A percentile compares a stretch with the other conserved stretches of the same genome.
Evolutionary conservation across 2,888 invertebrate species (phyloP).

Genomic region (Thymelicus acteon): DNA sequence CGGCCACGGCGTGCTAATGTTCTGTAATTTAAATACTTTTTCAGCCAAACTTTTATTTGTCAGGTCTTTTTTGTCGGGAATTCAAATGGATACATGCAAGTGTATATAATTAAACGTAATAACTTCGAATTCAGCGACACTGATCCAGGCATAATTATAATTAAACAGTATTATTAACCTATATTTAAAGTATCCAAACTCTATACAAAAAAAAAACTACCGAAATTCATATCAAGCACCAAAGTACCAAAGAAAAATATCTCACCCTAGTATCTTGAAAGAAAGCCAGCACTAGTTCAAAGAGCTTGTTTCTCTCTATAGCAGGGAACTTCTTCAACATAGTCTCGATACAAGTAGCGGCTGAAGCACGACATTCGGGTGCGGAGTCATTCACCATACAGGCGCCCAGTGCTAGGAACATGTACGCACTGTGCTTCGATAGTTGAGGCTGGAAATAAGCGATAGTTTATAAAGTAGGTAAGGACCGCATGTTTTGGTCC

Average conservation of each 20-base stretch:
- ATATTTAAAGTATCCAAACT: too few species aligned
- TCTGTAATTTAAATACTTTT: too few species aligned
- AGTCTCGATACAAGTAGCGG: conserved; percentile 89
- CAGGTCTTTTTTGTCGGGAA: background rate
- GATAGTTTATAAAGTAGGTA: background rate
- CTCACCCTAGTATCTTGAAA: conserved; percentile 82
- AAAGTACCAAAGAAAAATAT: conserved; percentile 16
- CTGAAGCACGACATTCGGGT: conserved; percentile 89
- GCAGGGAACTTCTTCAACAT: conserved; percentile 86
- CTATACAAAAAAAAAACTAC: too few species aligned
- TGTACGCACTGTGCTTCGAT: conserved; percentile 85
- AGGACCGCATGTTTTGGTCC: too few species aligned
- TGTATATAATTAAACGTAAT: too few species aligned
- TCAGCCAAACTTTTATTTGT: too few species aligned
- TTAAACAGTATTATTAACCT: too few species aligned
- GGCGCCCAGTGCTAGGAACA: conserved; percentile 91
- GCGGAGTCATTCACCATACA: conserved; percentile 93
- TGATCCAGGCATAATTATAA: too few species aligned
- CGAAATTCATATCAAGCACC: too few species aligned
- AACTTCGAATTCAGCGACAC: too few species aligned
- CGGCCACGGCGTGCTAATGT: too few species aligned
- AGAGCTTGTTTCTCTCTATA: conserved; percentile 87
- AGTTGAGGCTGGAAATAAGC: conserved; percentile 81
- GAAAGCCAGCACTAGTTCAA: conserved; percentile 89
- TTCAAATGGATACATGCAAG: background rate